Evolutionary conservation across 2,797 vertebrate genomes (phyloP).

Genomic region (Cossypha niveicapilla): DNA sequence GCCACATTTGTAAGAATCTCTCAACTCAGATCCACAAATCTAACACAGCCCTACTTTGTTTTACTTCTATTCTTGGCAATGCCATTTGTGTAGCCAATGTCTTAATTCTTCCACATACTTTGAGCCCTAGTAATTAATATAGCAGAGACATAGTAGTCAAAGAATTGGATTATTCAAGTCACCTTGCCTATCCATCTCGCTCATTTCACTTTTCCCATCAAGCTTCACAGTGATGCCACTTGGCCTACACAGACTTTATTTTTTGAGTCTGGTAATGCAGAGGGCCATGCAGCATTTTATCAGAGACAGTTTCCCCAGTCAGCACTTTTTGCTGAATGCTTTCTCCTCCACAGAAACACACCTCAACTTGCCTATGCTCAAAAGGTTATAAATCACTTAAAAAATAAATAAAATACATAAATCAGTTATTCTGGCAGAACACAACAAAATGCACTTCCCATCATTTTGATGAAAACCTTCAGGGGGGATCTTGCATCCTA

Average conservation of each 20-base stretch:
- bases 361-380: not conserved
- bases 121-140: not conserved
- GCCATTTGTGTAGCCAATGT: not conserved
- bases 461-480: not conserved
- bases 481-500: not conserved
- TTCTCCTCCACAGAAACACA: not conserved
- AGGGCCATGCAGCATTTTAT: not conserved
- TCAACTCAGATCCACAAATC: fast-evolving
- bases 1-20: not conserved
- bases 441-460: not conserved
- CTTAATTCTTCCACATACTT: not conserved
- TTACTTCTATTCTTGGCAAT: not conserved
- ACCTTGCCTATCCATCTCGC: not conserved
- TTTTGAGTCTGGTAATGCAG: not conserved
- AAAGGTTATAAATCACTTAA: not conserved
- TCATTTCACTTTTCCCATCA: not conserved
- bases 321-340: not conserved
- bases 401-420: not conserved
- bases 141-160: not conserved
- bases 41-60: not conserved
- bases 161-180: not conserved
- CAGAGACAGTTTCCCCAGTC: not conserved
- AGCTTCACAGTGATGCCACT: not conserved
- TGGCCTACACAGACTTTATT: not conserved
- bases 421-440: not conserved